These are phyloP conservation scores for Somateria mollissima DNA, from an alignment of 2,797 vertebrate genomes.

Conservation along the genomic window DNA sequence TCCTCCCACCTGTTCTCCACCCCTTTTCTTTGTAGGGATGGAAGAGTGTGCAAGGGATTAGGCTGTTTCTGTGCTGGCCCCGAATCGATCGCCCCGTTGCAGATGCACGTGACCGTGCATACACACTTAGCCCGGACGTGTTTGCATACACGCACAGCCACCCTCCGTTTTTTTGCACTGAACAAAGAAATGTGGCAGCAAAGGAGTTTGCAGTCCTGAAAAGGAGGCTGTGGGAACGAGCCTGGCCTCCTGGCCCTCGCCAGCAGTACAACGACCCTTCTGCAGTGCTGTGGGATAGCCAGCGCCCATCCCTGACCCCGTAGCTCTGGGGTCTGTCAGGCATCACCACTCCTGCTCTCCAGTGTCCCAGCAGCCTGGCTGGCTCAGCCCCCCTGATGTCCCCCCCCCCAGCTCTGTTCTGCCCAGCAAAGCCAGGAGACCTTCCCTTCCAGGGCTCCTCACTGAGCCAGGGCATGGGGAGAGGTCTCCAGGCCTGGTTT, in stretches of 20 bases:
- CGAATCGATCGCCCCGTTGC: neutral
- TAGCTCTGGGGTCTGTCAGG: neutral
- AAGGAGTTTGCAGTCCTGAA: neutral
- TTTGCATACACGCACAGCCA: neutral
- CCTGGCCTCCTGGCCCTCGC: neutral
- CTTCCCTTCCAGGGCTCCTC: neutral
- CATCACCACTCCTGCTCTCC: neutral
- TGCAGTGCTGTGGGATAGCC: neutral
- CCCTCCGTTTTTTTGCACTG: neutral
- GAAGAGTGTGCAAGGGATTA: accelerated
- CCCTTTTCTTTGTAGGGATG: neutral
- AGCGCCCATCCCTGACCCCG: neutral
- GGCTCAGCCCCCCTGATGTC: neutral
- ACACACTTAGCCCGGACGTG: accelerated
- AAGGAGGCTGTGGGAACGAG: neutral
- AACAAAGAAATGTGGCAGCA: neutral
- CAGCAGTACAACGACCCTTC: neutral
- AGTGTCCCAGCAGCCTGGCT: neutral
- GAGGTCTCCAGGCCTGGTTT: neutral
- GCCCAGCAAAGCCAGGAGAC: neutral
- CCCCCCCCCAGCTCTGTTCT: neutral
- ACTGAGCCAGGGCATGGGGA: neutral
- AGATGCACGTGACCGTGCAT: accelerated
- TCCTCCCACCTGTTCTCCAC: neutral
- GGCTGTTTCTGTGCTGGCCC: neutral